These are phyloP conservation scores for Ciconia stormi DNA, from an alignment of 2,113 vertebrate species.

Conservation along the genomic window DNA sequence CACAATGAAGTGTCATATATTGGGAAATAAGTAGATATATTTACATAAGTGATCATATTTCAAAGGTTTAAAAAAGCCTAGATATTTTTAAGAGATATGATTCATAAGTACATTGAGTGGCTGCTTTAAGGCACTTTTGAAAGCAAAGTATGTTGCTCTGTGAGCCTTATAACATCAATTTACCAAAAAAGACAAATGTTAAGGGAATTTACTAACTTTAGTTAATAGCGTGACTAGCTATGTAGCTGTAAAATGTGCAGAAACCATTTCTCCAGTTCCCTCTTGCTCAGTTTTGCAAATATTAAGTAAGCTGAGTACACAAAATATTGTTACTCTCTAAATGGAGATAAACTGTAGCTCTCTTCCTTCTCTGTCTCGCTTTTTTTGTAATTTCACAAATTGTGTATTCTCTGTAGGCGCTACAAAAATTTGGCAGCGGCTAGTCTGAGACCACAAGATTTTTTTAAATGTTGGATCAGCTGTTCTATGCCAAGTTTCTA, in stretches of 20 bases:
- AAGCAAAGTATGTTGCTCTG: background rate
- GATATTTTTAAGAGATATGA: background rate
- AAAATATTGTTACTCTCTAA: background rate
- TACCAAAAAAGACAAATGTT: background rate
- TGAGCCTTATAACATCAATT: background rate
- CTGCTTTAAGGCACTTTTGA: background rate
- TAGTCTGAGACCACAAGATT: background rate
- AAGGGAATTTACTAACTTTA: background rate
- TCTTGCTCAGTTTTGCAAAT: background rate
- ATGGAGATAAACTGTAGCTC: background rate
- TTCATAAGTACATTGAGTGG: background rate
- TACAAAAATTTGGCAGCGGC: background rate
- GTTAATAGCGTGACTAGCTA: background rate
- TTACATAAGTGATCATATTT: background rate
- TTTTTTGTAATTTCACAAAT: background rate
- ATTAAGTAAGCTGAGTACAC: background rate
- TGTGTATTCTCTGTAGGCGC: background rate
- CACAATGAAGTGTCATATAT: background rate
- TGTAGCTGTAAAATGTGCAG: background rate
- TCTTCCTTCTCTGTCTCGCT: background rate
- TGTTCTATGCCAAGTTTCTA: background rate
- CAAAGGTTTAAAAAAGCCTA: background rate
- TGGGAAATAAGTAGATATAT: background rate
- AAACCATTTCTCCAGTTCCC: background rate
- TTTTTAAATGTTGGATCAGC: background rate